Evolutionary conservation across 2,888 invertebrate species (phyloP), one percentile per base, ranked within the genome.

Genomic region (Clitarchus hookeri): DNA sequence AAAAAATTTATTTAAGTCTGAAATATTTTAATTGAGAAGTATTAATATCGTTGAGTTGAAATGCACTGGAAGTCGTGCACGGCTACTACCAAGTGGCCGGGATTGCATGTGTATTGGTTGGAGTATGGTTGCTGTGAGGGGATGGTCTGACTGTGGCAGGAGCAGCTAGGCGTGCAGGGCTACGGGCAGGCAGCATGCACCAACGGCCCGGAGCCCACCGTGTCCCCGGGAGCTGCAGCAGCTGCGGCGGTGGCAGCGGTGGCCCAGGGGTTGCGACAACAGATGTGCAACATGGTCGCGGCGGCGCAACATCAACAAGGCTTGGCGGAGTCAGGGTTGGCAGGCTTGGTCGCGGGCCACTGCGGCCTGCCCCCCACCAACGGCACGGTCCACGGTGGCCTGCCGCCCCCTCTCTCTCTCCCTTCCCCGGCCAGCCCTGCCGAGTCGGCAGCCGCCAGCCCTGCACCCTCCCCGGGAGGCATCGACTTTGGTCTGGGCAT

Each of bases 251-350:
- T 97, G 65, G 97, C 97, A 77, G 96, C 97, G 79, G 97, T 97
- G 86, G 97, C 97, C 25, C 96, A 96, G 92, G 96, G 96, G 82
- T 93, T 97, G 87, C 94, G 97, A 85, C 97, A 97, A 89, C 97
- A 97, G 92, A 96, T 97, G 96, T 96, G 95, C 93, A 95, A 94
- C 91, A 95, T 95, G 95, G 95, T 95, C 87, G 96, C 96, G 0
- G 95, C 95, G 9, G 92, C 92, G 8, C 92, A 93, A 90, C 92
- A 93, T 91, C 91, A 92, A 90, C 90, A 91, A 89, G 89, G 92
- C 90, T 90, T 92, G 93, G 90, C 93, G 93, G 92, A 93, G 53
- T 84, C 87, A 83, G 84, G 87, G 11, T 86, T 88, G 27, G 87
- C 84, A 26, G 85, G 86, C 25, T 54, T 87, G 25, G 85, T 87